Percentiles rank a stretch among this genome's conserved stretches.
Conservation (phyloP, 1,140 invertebrate species). For the Polyergus mexicanus region DNA sequence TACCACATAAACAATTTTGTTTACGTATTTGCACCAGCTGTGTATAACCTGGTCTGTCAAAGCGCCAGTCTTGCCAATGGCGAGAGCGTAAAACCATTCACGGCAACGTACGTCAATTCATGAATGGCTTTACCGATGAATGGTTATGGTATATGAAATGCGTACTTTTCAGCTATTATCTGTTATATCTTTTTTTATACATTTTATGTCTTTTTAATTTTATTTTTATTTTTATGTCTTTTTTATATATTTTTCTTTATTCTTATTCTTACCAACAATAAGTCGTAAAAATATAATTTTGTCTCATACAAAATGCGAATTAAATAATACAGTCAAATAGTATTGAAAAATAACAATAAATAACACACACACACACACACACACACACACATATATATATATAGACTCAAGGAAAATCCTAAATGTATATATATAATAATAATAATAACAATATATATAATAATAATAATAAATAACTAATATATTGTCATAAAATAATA, state of each 20-base stretch:
- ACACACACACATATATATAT: too few species aligned
- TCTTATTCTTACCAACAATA: neutral
- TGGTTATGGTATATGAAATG: neutral
- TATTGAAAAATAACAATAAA: too few species aligned
- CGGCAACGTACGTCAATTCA: neutral
- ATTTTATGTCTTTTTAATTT: neutral
- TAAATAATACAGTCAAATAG: too few species aligned
- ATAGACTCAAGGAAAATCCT: too few species aligned
- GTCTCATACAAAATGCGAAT: too few species aligned
- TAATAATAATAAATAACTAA: too few species aligned
- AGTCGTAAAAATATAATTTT: neutral
- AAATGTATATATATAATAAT: too few species aligned
- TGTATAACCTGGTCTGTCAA: slow-evolving; percentile 22
- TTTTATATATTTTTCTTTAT: slow-evolving; percentile 1
- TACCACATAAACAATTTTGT: slow-evolving; percentile 72
- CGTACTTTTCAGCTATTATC: neutral
- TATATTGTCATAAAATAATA: too few species aligned
- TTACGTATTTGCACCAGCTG: slow-evolving; percentile 54
- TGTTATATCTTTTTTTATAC: neutral
- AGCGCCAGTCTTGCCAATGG: slow-evolving; percentile 11
- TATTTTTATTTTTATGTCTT: too few species aligned
- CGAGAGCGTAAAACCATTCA: neutral
- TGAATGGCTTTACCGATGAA: slow-evolving; percentile 18
- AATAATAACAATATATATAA: too few species aligned
- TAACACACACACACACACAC: too few species aligned